Percentiles rank a stretch among this genome's conserved stretches.
Evolutionary conservation across 2,797 vertebrate species (phyloP).

Genomic region (Sebastes oblongus): DNA sequence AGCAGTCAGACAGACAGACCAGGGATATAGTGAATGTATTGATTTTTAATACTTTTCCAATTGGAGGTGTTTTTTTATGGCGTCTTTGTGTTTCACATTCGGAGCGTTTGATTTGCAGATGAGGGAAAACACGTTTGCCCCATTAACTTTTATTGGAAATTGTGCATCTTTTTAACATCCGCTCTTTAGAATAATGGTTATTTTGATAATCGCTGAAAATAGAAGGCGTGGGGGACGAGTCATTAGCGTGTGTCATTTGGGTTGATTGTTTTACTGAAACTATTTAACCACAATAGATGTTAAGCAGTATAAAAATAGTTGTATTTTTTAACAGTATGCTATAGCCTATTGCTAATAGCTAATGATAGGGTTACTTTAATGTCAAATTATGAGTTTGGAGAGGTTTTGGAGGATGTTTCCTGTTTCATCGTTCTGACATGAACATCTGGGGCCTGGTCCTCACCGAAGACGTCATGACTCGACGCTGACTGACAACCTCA

Average conservation of each 20-base stretch:
- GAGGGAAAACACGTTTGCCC: slow-evolving; percentile 20
- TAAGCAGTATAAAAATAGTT: neutral
- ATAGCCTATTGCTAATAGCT: neutral
- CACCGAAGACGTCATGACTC: slow-evolving; percentile 39
- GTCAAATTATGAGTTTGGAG: neutral
- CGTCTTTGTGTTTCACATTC: neutral
- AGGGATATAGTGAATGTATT: neutral
- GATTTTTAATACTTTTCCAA: slow-evolving; percentile 27
- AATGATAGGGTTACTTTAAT: neutral
- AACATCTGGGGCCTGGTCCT: slow-evolving; percentile 8
- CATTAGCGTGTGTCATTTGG: slow-evolving; percentile 42
- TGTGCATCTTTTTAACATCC: slow-evolving; percentile 35
- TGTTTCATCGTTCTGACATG: neutral
- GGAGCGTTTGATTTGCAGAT: slow-evolving; percentile 28
- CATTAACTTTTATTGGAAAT: slow-evolving; percentile 52
- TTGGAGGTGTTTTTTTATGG: slow-evolving; percentile 1
- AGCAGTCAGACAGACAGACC: slow-evolving; percentile 10
- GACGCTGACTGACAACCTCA: slow-evolving; percentile 24
- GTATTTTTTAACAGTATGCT: neutral
- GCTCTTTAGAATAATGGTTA: slow-evolving; percentile 39
- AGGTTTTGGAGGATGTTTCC: neutral
- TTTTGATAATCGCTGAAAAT: slow-evolving; percentile 55
- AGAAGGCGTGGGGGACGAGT: slow-evolving; percentile 23
- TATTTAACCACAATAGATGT: slow-evolving; percentile 18
- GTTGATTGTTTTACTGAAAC: slow-evolving; percentile 44